These are phyloP conservation scores for Littorina saxatilis DNA, from an alignment of 1,140 invertebrate species.

Conservation along the genomic window DNA sequence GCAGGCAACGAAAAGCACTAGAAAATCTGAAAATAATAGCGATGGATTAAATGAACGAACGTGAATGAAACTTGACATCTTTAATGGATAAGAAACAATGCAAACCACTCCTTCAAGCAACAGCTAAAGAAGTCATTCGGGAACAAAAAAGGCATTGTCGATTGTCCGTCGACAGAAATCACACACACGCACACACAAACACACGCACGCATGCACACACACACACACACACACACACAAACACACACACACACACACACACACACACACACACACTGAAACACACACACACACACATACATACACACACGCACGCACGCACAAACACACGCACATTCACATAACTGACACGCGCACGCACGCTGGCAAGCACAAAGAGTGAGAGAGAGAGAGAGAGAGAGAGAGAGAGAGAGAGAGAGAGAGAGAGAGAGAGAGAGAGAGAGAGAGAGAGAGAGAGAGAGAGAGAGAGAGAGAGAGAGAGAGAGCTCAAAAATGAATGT, in stretches of 20 bases:
- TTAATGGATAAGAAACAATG: no score
- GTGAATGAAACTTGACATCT: no score
- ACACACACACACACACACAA: background rate
- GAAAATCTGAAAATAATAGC: no score
- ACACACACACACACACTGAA: background rate
- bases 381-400: background rate
- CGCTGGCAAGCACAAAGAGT: background rate
- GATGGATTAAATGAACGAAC: no score
- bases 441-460: conserved; percentile 10
- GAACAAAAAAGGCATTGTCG: no score
- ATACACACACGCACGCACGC: background rate
- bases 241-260: background rate
- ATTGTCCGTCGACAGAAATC: no score
- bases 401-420: conserved; percentile 16
- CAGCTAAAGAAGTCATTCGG: no score
- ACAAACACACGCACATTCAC: background rate
- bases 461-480: background rate
- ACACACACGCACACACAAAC: background rate
- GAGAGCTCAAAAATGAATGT: background rate
- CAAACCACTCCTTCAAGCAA: no score
- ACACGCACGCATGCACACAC: background rate
- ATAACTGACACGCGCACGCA: conserved; percentile 5
- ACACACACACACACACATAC: background rate
- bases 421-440: conserved; percentile 4
- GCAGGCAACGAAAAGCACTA: no score